Evolutionary conservation across 2,797 vertebrate genomes (phyloP), one percentile per base, ranked within the genome.

Genomic region (Sebastes dallii): DNA sequence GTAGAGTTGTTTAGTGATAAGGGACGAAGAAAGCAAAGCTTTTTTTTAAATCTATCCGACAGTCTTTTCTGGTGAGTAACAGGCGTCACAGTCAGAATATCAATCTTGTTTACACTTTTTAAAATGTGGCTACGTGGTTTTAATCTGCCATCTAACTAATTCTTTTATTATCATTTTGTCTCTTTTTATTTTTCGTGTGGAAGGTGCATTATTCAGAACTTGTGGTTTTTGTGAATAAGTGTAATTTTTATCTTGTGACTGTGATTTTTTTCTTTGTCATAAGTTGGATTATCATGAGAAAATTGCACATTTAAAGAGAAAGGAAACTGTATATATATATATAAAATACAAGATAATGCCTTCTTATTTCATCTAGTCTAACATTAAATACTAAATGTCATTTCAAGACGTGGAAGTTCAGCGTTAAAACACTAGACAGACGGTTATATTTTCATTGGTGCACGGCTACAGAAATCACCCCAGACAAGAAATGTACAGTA

Each of bases 231-330:
- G 78, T 88, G 78, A 84, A 56, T 46, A 72, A 13, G 71, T 86
- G 74, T 88, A 9, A 68, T 81, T 82, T 91, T 75, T 72, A 79
- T 83, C 65, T 24, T 24, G 24, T 24, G 24, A 24, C 24, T 85
- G 77, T 88, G 64, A 77, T 78, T 78, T 73, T 73, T 24, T 73
- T 24, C 6, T 88, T 66, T 80, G 71, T 91, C 20, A 66, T 81
- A 81, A 71, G 75, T 84, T 72, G 50, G 34, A 73, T 78, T 50
- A 27, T 66, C 27, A 74, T 73, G 24, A 67, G 16, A 22, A 0
- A 66, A 80, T 92, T 93, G 91, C 91, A 92, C 89, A 89, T 87
- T 76, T 79, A 61, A 84, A 81, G 22, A 83, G 55, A 71, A 67
- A 66, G 12, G 10, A 74, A 52, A 73, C 14, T 50, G 18, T 39